A percentile compares a stretch with the other conserved stretches of the same genome.
Conservation (phyloP, 2,797 vertebrate species). For the Leptatherina wallacei region DNA sequence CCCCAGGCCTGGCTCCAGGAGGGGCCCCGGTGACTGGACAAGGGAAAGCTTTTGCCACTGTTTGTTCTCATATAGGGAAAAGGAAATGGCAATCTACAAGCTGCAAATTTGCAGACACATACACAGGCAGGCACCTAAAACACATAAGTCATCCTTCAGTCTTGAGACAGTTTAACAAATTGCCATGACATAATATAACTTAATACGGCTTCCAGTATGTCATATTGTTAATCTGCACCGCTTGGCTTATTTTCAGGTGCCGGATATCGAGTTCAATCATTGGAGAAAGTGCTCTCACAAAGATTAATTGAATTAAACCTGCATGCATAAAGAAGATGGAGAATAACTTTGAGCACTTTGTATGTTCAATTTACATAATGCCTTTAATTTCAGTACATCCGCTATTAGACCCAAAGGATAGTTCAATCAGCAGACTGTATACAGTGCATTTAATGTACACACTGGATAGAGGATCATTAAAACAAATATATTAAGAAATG, state of each 20-base stretch:
- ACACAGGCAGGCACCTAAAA: slow-evolving; percentile 22
- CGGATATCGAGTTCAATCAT: slow-evolving; percentile 61
- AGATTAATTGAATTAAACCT: slow-evolving; percentile 69
- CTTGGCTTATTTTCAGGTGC: slow-evolving; percentile 71
- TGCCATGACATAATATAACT: slow-evolving; percentile 69
- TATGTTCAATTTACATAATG: slow-evolving; percentile 76
- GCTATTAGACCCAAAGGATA: slow-evolving; percentile 69
- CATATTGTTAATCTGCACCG: slow-evolving; percentile 72
- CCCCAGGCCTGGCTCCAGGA: too few species aligned
- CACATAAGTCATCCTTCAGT: slow-evolving; percentile 49
- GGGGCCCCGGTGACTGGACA: too few species aligned
- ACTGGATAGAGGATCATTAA: slow-evolving; percentile 55
- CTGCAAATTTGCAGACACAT: slow-evolving; percentile 21
- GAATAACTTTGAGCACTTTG: slow-evolving; percentile 69
- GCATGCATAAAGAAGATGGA: slow-evolving; percentile 76
- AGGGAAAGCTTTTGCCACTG: too few species aligned
- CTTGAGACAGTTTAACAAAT: slow-evolving; percentile 71
- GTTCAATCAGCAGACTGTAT: slow-evolving; percentile 65
- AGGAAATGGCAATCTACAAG: slow-evolving; percentile 48
- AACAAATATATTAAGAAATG: slow-evolving; percentile 68
- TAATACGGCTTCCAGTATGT: slow-evolving; percentile 74
- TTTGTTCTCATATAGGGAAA: slow-evolving; percentile 1
- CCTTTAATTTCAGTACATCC: slow-evolving; percentile 71
- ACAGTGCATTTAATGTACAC: slow-evolving; percentile 55
- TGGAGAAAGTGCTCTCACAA: slow-evolving; percentile 70